Evolutionary conservation across 1,140 invertebrate genomes (phyloP), one percentile per base, ranked within the genome.

Genomic region (Trachymyrmex septentrionalis): DNA sequence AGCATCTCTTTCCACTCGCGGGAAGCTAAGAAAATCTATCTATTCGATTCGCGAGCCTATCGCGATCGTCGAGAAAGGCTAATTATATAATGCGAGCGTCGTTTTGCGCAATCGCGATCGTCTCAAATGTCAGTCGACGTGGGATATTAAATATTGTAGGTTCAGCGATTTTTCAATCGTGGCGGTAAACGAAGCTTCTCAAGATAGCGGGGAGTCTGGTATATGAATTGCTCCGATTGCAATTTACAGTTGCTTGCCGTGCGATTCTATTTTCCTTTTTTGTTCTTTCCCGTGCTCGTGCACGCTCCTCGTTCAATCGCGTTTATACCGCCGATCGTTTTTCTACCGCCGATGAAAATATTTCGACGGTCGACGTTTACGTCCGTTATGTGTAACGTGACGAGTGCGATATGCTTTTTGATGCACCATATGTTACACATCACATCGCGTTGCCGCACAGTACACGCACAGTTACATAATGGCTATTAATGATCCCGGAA

Each of bases 51-150:
- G 53, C 30, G 48, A 50, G 10, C 24, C 24, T 4, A 7, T 27
- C 64, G 10, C 71, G 57, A 30, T 19, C 30, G 0, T 34, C 30
- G 80, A 61, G 53, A 82, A 73, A 82, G 67, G 80, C 73, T 82
- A 82, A 82, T 82, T 82, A 82, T 57, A 55, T 82, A 73, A 82
- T 59, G 67, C 80, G 19, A 72, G n/a, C 24, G 53, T 44, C 12
- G 53, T 24, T 73, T 82, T 53, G 80, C 67, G 80, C 67, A 82
- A 82, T 82, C 69, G 24, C 67, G 19, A 59, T 4, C 67, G 55
- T 30, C 24, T 82, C 53, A 82, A 82, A 82, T 82, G 80, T 48
- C 80, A 82, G 53, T 48, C 63, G 64, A 55, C 77, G 44, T 38
- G 76, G 59, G 24, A 66, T 55, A 16, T 38, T 38, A 81, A 57